A percentile compares a stretch with the other conserved stretches of the same genome.
Conservation (phyloP, 2,113 vertebrate species). For the Prinia subflava region DNA sequence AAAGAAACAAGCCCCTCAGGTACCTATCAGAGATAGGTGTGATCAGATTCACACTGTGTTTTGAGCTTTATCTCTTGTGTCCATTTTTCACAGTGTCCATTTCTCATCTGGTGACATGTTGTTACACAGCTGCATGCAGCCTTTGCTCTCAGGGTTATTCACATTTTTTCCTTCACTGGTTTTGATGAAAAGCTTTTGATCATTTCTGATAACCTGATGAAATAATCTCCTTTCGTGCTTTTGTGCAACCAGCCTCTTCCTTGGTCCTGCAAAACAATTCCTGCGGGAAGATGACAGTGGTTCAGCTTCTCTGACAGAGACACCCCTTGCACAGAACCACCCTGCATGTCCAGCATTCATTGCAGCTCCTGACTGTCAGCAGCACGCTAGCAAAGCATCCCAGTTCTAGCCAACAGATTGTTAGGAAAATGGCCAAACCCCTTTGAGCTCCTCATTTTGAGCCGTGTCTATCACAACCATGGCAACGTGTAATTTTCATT, state of each 20-base stretch:
- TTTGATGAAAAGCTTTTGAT: background rate
- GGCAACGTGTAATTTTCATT: background rate
- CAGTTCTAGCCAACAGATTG: background rate
- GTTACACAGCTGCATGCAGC: background rate
- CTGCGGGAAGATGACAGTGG: background rate
- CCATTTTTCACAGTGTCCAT: background rate
- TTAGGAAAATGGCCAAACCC: background rate
- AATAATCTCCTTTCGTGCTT: background rate
- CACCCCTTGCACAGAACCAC: background rate
- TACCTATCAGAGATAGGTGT: background rate
- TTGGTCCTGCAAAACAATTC: background rate
- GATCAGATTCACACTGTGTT: background rate
- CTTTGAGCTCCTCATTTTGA: background rate
- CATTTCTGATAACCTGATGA: background rate
- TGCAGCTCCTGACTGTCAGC: background rate
- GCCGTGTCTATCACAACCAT: background rate
- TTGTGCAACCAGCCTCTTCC: background rate
- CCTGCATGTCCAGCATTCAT: background rate
- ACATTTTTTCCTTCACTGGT: background rate
- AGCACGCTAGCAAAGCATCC: accelerated
- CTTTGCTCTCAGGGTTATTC: background rate
- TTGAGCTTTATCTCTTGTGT: background rate
- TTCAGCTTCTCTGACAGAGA: background rate
- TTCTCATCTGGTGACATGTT: background rate
- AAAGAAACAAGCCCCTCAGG: background rate